Evolutionary conservation across 2,797 vertebrate species (phyloP).

Genomic region (Glyptemys insculpta): DNA sequence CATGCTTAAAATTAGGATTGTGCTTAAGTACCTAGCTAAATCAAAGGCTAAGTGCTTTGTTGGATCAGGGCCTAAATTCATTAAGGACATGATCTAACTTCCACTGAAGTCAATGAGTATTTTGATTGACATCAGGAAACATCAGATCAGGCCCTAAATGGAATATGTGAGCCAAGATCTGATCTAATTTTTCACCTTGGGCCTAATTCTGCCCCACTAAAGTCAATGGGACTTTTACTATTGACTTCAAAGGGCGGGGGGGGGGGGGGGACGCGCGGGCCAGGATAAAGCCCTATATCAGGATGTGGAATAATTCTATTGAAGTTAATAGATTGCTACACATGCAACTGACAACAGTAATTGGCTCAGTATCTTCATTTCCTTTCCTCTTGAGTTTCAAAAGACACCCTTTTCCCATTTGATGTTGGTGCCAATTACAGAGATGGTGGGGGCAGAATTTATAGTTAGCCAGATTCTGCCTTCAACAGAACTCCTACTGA

Average conservation of each 20-base stretch:
- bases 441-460: slow-evolving; percentile 62
- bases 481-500: slow-evolving; percentile 52
- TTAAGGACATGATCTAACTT: background rate
- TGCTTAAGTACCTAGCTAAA: background rate
- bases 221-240: slow-evolving; percentile 39
- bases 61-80: background rate
- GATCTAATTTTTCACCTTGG: slow-evolving; percentile 20
- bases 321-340: slow-evolving; percentile 23
- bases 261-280: no score
- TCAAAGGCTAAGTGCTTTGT: background rate
- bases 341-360: background rate
- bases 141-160: slow-evolving; percentile 39
- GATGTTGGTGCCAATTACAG: slow-evolving; percentile 69
- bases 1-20: background rate
- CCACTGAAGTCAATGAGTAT: background rate
- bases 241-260: background rate
- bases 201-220: slow-evolving; percentile 25
- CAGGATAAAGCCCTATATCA: background rate
- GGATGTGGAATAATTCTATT: background rate
- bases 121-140: background rate
- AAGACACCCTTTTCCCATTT: slow-evolving; percentile 58
- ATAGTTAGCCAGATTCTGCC: slow-evolving; percentile 7
- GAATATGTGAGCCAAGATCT: slow-evolving; percentile 47
- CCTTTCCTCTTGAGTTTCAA: slow-evolving; percentile 60
- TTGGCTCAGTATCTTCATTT: slow-evolving; percentile 30